Base-by-base conservation (phyloP, 2,888 invertebrate genomes). In the Cosmia trapezina region DNA sequence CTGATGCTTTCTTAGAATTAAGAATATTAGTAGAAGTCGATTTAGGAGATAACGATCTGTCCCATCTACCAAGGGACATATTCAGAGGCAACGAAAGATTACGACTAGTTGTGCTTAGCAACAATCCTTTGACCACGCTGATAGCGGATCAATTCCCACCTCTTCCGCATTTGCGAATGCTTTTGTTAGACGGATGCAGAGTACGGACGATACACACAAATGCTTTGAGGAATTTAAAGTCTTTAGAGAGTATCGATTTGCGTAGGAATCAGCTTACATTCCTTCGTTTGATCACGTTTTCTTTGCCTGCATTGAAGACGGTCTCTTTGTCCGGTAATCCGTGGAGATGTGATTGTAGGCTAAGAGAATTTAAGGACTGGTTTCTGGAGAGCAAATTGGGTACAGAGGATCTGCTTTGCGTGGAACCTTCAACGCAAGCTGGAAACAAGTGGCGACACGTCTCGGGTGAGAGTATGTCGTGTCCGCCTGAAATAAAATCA, bases 331-430 rank as follows among this genome's bases (percentile, higher is more conserved):
- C 98, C 81, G 98, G 98, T 47, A 99, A 99, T 93, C 98, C 98
- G 8, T 99, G 99, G 99, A 97, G 97, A 89, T 99, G 99, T 92
- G 98, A 99, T 92, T 99, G 99, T 93, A 97, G 98, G 81, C 93
- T 99, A 74, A 97, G 98, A 67, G 98, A 98, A 75, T 98, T 99
- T 87, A 97, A 98, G 75, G 97, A 97, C 85, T 98, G 98, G 98
- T 97, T 98, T 90, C 96, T 98, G 68, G 97, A 97, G 67, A 97
- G 97, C 87, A 98, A 98, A 87, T 96, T 99, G 68, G 97, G 98
- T 78, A 98, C 98, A 17, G 97, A 97, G 81, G 97, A 98, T 57
- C 96, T 98, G 83, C 96, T 97, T 65, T 98, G 98, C 89, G 97
- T 97, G 19, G 97, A 97, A 66, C 99, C 99, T 2, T 94, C 97